A percentile compares a stretch with the other conserved stretches of the same genome.
These are phyloP conservation scores for Sitta carolinensis DNA, from an alignment of 2,797 vertebrate genomes.

Conservation along the genomic window DNA sequence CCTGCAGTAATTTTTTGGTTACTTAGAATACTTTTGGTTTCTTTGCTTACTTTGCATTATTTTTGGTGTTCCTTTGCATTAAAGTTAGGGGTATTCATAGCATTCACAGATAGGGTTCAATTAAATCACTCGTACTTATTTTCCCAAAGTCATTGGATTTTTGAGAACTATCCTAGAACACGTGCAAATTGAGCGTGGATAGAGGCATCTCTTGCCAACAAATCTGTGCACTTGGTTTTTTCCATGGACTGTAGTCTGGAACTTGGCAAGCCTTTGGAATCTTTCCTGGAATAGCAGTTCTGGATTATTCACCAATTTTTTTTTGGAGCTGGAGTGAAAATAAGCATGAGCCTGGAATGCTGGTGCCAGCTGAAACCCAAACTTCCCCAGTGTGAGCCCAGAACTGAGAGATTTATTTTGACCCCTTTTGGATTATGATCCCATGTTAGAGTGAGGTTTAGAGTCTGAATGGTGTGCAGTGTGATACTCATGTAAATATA, in stretches of 20 bases:
- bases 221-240: background rate
- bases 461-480: background rate
- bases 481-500: background rate
- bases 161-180: background rate
- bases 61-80: background rate
- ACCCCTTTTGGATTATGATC: background rate
- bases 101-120: background rate
- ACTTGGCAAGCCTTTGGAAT: conserved; percentile 7
- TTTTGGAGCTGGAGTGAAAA: conserved; percentile 4
- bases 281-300: conserved; percentile 14
- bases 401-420: background rate
- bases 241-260: background rate
- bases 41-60: background rate
- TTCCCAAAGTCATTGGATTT: background rate
- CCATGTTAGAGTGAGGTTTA: background rate
- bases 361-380: background rate
- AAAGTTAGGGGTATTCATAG: background rate
- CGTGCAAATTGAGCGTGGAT: accelerated
- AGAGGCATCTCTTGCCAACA: background rate
- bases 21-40: background rate
- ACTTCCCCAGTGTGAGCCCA: background rate
- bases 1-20: background rate
- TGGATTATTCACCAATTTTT: background rate
- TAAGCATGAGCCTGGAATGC: background rate
- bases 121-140: background rate